Percentiles rank a stretch among this genome's conserved stretches.
Conservation (phyloP, 2,888 invertebrate genomes). For the Sycophila texana region DNA sequence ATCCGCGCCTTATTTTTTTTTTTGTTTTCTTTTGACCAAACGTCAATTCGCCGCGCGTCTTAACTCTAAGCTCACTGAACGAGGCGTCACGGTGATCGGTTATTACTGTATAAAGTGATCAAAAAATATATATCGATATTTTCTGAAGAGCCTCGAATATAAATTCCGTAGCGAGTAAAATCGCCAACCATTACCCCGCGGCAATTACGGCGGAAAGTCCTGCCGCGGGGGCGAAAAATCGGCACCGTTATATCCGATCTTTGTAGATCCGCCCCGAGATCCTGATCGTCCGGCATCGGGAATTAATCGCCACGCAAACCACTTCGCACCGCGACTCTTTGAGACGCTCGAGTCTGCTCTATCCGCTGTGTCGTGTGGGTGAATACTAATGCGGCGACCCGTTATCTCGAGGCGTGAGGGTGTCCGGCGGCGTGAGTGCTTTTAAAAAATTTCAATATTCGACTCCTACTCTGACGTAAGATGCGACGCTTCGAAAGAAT, state of each 20-base stretch:
- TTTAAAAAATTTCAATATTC: too few relatives aligned
- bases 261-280: background rate
- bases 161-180: background rate
- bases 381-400: too few relatives aligned
- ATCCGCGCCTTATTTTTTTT: too few relatives aligned
- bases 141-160: background rate
- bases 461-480: too few relatives aligned
- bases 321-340: too few relatives aligned
- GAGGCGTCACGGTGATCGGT: conserved; percentile 7
- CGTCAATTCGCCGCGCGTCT: too few relatives aligned
- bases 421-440: too few relatives aligned
- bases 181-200: background rate
- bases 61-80: background rate
- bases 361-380: too few relatives aligned
- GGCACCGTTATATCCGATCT: background rate
- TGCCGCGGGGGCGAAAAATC: background rate
- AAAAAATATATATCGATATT: background rate
- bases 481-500: too few relatives aligned
- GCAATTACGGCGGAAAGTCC: background rate
- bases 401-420: too few relatives aligned
- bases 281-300: background rate
- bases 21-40: too few relatives aligned
- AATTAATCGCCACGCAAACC: background rate
- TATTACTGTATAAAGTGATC: conserved; percentile 9
- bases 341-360: too few relatives aligned